Evolutionary conservation across 2,113 vertebrate genomes (phyloP).

Genomic region (Ammospiza nelsoni): DNA sequence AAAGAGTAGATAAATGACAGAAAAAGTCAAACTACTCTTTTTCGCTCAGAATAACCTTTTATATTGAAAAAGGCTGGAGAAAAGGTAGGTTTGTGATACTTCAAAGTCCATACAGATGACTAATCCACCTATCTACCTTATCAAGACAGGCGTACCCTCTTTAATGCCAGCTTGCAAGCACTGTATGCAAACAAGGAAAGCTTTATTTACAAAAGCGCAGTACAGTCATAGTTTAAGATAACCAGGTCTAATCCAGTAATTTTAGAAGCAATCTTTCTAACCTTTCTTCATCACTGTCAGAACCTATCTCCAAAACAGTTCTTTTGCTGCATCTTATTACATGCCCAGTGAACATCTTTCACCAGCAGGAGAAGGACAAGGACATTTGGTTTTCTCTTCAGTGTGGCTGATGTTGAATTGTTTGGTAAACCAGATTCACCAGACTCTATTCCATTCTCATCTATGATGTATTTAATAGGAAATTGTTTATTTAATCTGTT

Average conservation of each 20-base stretch:
- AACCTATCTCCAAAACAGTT: neutral
- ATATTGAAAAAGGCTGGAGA: neutral
- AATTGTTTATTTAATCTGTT: neutral
- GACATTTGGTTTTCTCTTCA: neutral
- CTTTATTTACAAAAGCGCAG: neutral
- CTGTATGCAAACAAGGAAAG: neutral
- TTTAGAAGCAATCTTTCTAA: neutral
- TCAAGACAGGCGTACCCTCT: neutral
- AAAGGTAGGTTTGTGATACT: neutral
- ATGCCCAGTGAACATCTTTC: neutral
- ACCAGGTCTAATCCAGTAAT: neutral
- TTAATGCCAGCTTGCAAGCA: neutral
- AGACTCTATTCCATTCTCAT: neutral
- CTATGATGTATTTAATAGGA: neutral
- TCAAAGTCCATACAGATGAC: neutral
- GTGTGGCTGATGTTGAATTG: neutral
- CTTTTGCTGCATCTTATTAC: neutral
- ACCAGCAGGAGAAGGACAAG: neutral
- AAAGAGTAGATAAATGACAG: neutral
- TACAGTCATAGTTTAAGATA: neutral
- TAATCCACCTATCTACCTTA: neutral
- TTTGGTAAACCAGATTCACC: neutral
- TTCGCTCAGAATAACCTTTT: neutral
- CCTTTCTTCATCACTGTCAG: neutral
- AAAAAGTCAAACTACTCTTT: neutral